Evolutionary conservation across 1,140 invertebrate species (phyloP).

Genomic region (Zeugodacus cucurbitae): DNA sequence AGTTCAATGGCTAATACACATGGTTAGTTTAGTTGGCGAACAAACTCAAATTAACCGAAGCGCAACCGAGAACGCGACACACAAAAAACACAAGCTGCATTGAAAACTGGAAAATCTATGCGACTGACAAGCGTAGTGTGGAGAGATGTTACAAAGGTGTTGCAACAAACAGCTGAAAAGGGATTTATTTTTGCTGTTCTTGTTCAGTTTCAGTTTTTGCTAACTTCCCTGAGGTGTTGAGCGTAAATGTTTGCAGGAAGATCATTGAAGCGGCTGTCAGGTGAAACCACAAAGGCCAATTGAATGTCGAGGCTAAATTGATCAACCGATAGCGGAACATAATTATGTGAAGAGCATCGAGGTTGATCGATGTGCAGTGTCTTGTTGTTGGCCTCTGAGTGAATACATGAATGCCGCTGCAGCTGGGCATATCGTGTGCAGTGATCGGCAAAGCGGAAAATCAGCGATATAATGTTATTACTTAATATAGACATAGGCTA

Average conservation of each 20-base stretch:
- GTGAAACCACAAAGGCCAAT: not conserved
- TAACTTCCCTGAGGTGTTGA: slow-evolving; percentile 11
- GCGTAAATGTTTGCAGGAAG: not conserved
- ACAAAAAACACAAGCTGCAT: not conserved
- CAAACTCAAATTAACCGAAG: slow-evolving; percentile 34
- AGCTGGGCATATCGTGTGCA: not conserved
- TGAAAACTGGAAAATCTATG: slow-evolving; percentile 31
- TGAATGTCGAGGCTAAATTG: slow-evolving; percentile 9
- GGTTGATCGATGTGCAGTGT: not conserved
- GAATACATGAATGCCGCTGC: not conserved
- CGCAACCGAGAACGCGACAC: not conserved
- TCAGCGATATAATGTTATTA: slow-evolving; percentile 24
- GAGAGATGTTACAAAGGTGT: not conserved
- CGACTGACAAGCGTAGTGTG: not conserved
- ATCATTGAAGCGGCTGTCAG: not conserved
- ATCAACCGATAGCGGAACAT: slow-evolving; percentile 26
- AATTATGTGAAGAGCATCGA: not conserved
- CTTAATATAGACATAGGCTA: not conserved
- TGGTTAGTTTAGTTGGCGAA: slow-evolving; percentile 3
- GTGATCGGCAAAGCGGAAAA: not conserved
- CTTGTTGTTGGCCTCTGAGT: not conserved
- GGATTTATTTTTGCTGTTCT: not conserved
- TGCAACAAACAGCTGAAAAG: slow-evolving; percentile 14
- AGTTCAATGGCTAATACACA: slow-evolving; percentile 41
- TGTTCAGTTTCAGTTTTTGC: not conserved